phyloP scores from a whole-genome alignment of 2,888 invertebrate genomes.

The Hipparchia sbordonii region DNA sequence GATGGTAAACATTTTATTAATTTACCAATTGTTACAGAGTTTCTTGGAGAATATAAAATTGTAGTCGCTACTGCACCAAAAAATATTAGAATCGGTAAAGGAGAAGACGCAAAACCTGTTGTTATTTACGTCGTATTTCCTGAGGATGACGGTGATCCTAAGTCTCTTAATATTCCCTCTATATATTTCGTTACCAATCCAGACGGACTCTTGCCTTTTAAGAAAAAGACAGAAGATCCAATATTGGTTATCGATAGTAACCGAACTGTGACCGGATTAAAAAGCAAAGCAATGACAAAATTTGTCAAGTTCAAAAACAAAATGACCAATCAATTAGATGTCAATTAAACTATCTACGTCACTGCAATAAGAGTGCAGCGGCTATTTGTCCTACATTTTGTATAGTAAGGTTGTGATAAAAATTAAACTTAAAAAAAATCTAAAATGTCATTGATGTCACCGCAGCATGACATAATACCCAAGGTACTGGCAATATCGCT shows the following conservation, averaged over 20 bases:
- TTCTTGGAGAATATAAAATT: conserved; percentile 62
- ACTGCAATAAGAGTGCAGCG: too few relatives aligned
- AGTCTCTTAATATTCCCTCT: conserved; percentile 53
- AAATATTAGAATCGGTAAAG: conserved; percentile 51
- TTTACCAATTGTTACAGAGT: conserved; percentile 59
- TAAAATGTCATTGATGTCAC: too few relatives aligned
- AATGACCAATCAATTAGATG: conserved; percentile 44
- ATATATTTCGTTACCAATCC: conserved; percentile 64
- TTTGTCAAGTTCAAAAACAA: conserved; percentile 64
- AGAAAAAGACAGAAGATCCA: conserved; percentile 52
- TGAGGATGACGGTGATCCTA: conserved; percentile 48
- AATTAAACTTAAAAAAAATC: too few relatives aligned
- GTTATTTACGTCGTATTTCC: conserved; percentile 67
- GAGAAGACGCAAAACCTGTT: conserved; percentile 47
- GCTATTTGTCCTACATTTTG: too few relatives aligned
- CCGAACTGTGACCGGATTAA: conserved; percentile 67
- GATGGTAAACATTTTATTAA: conserved; percentile 50
- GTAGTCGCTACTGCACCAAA: conserved; percentile 68
- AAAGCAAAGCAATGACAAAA: conserved; percentile 65
- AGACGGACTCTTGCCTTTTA: conserved; percentile 37
- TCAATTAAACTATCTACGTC: background rate
- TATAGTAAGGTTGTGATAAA: too few relatives aligned
- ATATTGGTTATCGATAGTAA: conserved; percentile 65
- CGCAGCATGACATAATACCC: too few relatives aligned
- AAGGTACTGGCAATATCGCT: too few relatives aligned